Conservation (phyloP, 2,797 vertebrate genomes). For the Enteromius radiatus region DNA sequence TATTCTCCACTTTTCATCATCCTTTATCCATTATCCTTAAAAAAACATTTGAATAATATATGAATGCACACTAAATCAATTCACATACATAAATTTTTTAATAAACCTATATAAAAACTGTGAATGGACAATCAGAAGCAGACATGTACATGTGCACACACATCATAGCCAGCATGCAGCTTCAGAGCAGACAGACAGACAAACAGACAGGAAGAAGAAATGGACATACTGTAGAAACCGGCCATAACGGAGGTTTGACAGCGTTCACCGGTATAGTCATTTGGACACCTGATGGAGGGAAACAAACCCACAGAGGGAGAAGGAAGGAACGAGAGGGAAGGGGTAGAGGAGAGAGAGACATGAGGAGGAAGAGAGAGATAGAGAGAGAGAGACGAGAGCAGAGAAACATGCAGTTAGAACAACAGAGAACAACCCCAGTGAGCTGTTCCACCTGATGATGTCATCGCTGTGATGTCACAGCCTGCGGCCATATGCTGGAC, state of each 20-base stretch:
- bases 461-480: slow-evolving; percentile 72
- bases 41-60: background rate
- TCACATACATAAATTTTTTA: background rate
- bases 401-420: slow-evolving; percentile 86
- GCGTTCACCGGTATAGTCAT: slow-evolving; percentile 99
- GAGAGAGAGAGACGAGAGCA: slow-evolving; percentile 71
- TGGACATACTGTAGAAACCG: slow-evolving; percentile 99
- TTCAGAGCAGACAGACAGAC: slow-evolving; percentile 70
- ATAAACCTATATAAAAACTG: slow-evolving; percentile 41
- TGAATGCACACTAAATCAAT: background rate
- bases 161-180: slow-evolving; percentile 62
- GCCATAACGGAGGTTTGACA: slow-evolving; percentile 99
- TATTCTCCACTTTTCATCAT: background rate
- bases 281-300: slow-evolving; percentile 95
- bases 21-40: background rate
- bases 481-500: slow-evolving; percentile 15
- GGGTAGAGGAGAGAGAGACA: slow-evolving; percentile 76
- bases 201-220: slow-evolving; percentile 79
- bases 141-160: slow-evolving; percentile 20
- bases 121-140: slow-evolving; percentile 49
- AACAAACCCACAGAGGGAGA: slow-evolving; percentile 33
- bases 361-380: slow-evolving; percentile 58
- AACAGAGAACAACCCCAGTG: slow-evolving; percentile 73
- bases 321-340: slow-evolving; percentile 35
- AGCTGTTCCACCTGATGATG: slow-evolving; percentile 62